Evolutionary conservation across 2,888 invertebrate species (phyloP).

Genomic region (Lochmaea capreae): DNA sequence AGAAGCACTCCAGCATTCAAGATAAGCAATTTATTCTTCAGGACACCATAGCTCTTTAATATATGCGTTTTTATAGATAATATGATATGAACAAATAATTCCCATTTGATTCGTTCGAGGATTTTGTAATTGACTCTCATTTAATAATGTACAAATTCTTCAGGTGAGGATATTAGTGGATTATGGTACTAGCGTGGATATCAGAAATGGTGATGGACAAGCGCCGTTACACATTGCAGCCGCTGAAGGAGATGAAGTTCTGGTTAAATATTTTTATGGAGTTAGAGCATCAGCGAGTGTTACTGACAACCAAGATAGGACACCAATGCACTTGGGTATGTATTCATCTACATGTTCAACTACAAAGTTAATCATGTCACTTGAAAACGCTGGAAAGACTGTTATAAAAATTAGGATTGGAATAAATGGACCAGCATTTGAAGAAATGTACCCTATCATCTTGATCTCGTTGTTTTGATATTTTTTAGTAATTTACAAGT

Average conservation of each 20-base stretch:
- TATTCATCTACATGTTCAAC: not conserved
- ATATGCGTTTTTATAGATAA: too few relatives aligned
- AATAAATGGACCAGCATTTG: too few relatives aligned
- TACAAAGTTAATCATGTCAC: not conserved
- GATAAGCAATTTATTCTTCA: too few relatives aligned
- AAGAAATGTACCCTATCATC: too few relatives aligned
- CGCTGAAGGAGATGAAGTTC: constrained; percentile 92
- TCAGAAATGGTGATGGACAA: constrained; percentile 93
- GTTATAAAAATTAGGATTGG: too few relatives aligned
- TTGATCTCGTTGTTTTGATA: too few relatives aligned
- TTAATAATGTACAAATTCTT: constrained; percentile 7
- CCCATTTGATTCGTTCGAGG: too few relatives aligned
- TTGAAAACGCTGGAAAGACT: too few relatives aligned
- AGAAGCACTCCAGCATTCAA: too few relatives aligned
- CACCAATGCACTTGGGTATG: constrained; percentile 70
- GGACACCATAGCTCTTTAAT: too few relatives aligned
- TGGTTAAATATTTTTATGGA: constrained; percentile 95
- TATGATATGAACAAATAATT: too few relatives aligned
- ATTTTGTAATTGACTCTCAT: not conserved
- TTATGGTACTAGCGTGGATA: constrained; percentile 91
- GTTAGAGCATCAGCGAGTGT: constrained; percentile 95
- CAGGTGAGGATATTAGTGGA: constrained; percentile 86
- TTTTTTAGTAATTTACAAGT: too few relatives aligned
- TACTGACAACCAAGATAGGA: constrained; percentile 95
- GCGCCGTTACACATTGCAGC: constrained; percentile 96